Conservation (phyloP, 2,113 vertebrate species). For the Ellobius talpinus region DNA sequence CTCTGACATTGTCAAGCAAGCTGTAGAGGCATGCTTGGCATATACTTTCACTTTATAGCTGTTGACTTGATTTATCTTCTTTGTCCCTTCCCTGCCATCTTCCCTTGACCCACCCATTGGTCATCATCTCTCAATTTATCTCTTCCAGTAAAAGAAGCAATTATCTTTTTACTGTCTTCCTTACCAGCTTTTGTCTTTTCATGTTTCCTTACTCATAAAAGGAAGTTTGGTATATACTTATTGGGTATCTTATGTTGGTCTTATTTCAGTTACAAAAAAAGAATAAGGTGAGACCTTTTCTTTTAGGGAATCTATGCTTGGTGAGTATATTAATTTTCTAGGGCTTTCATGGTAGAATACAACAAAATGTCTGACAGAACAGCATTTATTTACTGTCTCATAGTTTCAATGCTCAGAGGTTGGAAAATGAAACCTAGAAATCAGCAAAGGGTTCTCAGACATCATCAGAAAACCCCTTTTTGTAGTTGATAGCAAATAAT, state of each 20-base stretch:
- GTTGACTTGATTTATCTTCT: neutral
- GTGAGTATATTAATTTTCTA: neutral
- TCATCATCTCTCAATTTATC: neutral
- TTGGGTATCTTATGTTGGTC: neutral
- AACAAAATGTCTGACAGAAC: neutral
- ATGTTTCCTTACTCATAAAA: neutral
- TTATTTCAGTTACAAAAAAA: neutral
- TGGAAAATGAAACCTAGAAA: constrained; percentile 18
- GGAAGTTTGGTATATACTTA: neutral
- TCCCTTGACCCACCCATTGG: neutral
- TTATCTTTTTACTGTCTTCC: neutral
- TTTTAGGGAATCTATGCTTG: neutral
- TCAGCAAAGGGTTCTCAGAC: neutral
- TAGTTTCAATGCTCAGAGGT: neutral
- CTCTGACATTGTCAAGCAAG: rapidly evolving
- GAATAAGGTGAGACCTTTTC: neutral
- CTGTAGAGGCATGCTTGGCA: neutral
- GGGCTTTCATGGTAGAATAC: neutral
- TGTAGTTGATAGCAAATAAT: neutral
- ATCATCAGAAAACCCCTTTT: neutral
- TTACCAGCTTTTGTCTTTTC: neutral
- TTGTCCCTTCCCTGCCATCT: neutral
- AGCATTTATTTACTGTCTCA: neutral
- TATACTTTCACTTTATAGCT: neutral
- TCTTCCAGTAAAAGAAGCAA: neutral